Conservation (phyloP, 2,888 invertebrate genomes). For the Diogma glabrata region DNA sequence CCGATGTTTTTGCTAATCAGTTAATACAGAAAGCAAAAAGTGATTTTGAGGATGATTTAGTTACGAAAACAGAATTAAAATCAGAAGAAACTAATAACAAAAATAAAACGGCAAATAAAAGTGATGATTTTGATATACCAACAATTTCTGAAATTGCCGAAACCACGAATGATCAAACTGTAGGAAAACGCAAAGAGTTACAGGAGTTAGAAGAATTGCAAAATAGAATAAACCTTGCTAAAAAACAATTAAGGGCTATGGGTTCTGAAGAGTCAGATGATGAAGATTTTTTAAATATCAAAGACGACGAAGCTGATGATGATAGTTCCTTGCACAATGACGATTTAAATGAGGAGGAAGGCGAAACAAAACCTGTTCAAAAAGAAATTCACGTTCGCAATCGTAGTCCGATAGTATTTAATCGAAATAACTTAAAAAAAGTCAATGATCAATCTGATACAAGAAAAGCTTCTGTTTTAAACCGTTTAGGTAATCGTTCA, state of each 20-base stretch:
- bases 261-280: slow-evolving; percentile 43
- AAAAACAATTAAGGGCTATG: slow-evolving; percentile 39
- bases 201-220: slow-evolving; percentile 46
- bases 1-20: slow-evolving; percentile 52
- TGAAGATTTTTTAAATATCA: slow-evolving; percentile 53
- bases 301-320: slow-evolving; percentile 49
- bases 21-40: slow-evolving; percentile 39
- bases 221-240: slow-evolving; percentile 47
- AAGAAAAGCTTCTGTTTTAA: slow-evolving; percentile 36
- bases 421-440: not conserved
- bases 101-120: slow-evolving; percentile 22
- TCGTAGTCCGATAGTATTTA: slow-evolving; percentile 9
- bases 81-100: slow-evolving; percentile 21
- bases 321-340: too few relatives aligned
- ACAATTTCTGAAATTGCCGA: slow-evolving; percentile 35
- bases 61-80: slow-evolving; percentile 23
- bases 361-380: slow-evolving; percentile 18
- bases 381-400: not conserved
- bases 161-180: slow-evolving; percentile 12
- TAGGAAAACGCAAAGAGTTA: slow-evolving; percentile 33
- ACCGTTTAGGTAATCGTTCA: slow-evolving; percentile 37
- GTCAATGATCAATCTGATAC: slow-evolving; percentile 3
- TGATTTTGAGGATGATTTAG: slow-evolving; percentile 29
- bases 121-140: slow-evolving; percentile 40
- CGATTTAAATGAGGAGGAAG: slow-evolving; percentile 17